Evolutionary conservation across 35 echinoderm and acorn worm genomes (phyloP).

Genomic region (Heliocidaris tuberculata): DNA sequence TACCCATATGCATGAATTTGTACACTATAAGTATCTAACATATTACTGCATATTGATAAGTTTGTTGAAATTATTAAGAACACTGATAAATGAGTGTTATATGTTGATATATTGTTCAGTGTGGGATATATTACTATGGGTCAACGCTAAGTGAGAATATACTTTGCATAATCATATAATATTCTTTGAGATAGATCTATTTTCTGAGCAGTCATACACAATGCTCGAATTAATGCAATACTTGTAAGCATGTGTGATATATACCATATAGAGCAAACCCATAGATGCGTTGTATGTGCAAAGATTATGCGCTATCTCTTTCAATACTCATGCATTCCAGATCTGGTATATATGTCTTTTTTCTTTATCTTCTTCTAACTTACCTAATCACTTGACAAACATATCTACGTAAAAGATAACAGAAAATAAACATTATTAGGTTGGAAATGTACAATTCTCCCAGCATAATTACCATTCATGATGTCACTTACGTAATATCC

Average conservation of each 20-base stretch:
- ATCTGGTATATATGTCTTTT: neutral
- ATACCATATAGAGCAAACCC: neutral
- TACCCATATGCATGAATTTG: constrained; percentile 2
- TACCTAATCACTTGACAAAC: constrained; percentile 26
- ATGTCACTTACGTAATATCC: neutral
- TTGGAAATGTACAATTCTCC: neutral
- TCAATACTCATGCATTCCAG: neutral
- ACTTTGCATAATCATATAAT: neutral
- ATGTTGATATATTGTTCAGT: neutral
- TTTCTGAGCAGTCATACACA: neutral
- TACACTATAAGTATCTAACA: neutral
- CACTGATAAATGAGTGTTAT: constrained; percentile 4
- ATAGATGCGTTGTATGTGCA: neutral
- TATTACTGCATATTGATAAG: neutral
- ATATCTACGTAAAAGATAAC: constrained; percentile 21
- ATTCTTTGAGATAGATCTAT: neutral
- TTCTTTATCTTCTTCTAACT: neutral
- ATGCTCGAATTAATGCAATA: neutral
- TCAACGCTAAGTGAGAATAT: neutral
- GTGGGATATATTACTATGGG: neutral
- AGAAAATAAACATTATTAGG: neutral
- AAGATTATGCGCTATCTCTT: neutral
- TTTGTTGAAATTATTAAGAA: neutral
- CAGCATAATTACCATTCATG: neutral
- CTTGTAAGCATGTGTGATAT: neutral